Evolutionary conservation across 2,113 vertebrate species (phyloP), one percentile per base, ranked within the genome.

Genomic region (Alectura lathami): DNA sequence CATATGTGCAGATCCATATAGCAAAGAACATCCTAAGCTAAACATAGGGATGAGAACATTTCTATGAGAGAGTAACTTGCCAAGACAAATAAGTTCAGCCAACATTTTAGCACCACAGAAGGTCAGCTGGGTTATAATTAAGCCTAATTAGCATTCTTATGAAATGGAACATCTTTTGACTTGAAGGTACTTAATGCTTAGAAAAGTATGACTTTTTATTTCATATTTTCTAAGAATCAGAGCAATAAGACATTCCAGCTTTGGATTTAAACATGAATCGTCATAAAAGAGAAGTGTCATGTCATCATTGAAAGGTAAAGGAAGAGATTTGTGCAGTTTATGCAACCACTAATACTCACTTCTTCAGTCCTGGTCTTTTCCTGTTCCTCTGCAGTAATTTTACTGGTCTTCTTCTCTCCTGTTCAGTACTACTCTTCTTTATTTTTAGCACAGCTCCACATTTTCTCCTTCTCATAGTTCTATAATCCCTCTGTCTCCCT

Each of bases 91-190:
- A 86, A 89, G 70, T 86, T 93, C 73, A 87, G 83, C 90, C 69
- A 95, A 92, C 74, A 54, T 62, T 90, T 93, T 94, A 94, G 88
- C 92, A 93, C 56, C 88, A 93, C 66, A 64, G 66, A 94, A 91
- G 94, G 92, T 96, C 90, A 97, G 43, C 66, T 23, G 74, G 86
- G 70, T 93, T 94, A 87, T 89, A 94, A 93, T 95, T 95, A 91
- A 79, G 50, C 64, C 59, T 89, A 87, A 94, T 96, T 92, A 95
- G 75, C 82, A 89, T 93, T 60, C 85, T 82, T 64, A 48, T 43
- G 80, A 77, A 87, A 75, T 92, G 70, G 89, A 64, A 83, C 82
- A 93, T 70, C 84, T 92, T 96, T 91, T 92, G 77, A 84, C 36
- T 88, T 81, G 86, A 93, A 92, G 50, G 42, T 8, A 4, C 34